Percentiles rank a stretch among this genome's conserved stretches.
phyloP scores from a whole-genome alignment of 2,797 vertebrate genomes.

The Sebastes baramenuke region DNA sequence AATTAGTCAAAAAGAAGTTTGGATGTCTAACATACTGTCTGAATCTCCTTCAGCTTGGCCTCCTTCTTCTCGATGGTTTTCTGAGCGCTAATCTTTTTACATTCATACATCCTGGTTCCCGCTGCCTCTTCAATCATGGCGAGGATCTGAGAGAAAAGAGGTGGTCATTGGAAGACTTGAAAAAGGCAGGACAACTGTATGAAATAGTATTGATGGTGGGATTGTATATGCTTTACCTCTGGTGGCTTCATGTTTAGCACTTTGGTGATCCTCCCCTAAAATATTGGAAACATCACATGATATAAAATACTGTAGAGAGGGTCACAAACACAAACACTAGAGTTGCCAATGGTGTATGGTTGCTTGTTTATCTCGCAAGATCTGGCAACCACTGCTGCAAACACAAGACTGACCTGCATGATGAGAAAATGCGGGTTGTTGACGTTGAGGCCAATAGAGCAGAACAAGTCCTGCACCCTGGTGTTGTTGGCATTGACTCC shows the following conservation, averaged over 20 bases:
- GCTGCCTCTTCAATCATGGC: conserved; percentile 98
- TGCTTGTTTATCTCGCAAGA: no score
- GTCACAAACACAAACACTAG: background rate
- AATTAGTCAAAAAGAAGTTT: background rate
- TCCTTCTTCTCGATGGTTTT: conserved; percentile 98
- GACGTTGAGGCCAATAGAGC: conserved; percentile 95
- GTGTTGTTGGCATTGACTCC: conserved; percentile 90
- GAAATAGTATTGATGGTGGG: background rate
- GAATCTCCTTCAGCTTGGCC: conserved; percentile 90
- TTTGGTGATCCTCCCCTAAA: conserved; percentile 96
- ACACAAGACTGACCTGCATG: conserved; percentile 90
- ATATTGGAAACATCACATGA: background rate
- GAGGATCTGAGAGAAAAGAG: conserved; percentile 85
- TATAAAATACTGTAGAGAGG: background rate
- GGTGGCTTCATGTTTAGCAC: conserved; percentile 98
- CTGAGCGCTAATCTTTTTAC: conserved; percentile 91
- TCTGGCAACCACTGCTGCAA: background rate
- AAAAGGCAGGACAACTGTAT: fast-evolving
- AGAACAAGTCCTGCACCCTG: conserved; percentile 95
- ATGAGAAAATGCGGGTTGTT: conserved; percentile 99
- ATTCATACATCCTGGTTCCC: conserved; percentile 97
- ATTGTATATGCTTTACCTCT: conserved; percentile 83
- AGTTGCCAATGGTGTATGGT: no score
- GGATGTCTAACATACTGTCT: conserved; percentile 80
- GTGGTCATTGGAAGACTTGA: background rate